These are phyloP conservation scores for Anas platyrhynchos DNA, from an alignment of 2,113 vertebrate genomes.

Conservation along the genomic window DNA sequence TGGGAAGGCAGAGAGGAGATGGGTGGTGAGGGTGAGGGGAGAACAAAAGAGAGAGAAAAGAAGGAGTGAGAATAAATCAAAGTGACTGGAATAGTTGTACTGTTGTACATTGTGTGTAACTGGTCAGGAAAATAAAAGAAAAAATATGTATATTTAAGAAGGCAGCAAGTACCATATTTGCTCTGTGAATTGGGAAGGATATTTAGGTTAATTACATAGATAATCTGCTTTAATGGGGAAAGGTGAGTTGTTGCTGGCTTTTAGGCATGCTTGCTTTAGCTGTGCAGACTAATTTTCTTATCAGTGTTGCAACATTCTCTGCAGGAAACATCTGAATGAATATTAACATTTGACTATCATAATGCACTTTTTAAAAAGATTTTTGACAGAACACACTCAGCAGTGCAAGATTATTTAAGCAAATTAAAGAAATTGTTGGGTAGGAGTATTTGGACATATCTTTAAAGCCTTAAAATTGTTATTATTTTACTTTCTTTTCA, in stretches of 20 bases:
- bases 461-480: background rate
- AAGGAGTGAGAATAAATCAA: background rate
- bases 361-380: background rate
- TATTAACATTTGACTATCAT: background rate
- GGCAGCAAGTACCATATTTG: background rate
- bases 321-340: background rate
- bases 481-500: background rate
- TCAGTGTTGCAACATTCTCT: background rate
- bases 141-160: background rate
- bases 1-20: background rate
- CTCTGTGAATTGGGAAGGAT: background rate
- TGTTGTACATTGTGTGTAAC: background rate
- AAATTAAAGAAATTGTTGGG: background rate
- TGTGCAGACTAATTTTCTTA: background rate
- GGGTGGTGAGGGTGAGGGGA: no score
- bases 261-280: background rate
- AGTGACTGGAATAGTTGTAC: background rate
- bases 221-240: background rate
- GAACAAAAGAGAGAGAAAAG: background rate
- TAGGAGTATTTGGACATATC: background rate
- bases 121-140: background rate
- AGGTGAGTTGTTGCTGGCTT: background rate
- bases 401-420: background rate
- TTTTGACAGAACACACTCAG: background rate
- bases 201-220: background rate